phyloP scores from a whole-genome alignment of 1,140 invertebrate species.

The Caerostris darwini region DNA sequence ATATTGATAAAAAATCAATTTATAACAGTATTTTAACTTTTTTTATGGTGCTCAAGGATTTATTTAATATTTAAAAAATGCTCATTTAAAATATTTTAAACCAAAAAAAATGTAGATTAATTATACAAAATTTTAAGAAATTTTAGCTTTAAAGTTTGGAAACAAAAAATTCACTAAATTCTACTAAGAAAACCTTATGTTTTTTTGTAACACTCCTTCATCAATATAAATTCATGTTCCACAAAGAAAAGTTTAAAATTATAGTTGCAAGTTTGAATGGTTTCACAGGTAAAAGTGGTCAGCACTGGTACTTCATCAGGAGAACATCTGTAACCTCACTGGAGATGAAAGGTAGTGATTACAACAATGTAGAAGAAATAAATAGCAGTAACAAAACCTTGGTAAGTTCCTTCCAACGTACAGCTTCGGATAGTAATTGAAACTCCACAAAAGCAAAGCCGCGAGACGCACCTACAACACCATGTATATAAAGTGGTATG shows the following conservation, averaged over 20 bases:
- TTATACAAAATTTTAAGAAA: too few species aligned
- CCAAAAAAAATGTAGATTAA: too few species aligned
- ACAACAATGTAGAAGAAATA: slow-evolving; percentile 63
- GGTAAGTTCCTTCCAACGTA: slow-evolving; percentile 95
- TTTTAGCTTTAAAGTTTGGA: too few species aligned
- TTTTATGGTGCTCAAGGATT: too few species aligned
- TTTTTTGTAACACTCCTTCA: slow-evolving; percentile 66
- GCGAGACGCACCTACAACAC: slow-evolving; percentile 88
- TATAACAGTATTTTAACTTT: too few species aligned
- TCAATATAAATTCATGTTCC: slow-evolving; percentile 60
- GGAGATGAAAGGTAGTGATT: slow-evolving; percentile 59
- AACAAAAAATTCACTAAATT: too few species aligned
- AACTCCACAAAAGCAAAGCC: slow-evolving; percentile 98
- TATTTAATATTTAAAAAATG: too few species aligned
- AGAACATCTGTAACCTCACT: slow-evolving; percentile 38
- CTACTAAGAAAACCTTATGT: background rate
- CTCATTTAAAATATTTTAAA: too few species aligned
- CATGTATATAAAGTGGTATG: slow-evolving; percentile 77
- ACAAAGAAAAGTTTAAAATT: slow-evolving; percentile 42
- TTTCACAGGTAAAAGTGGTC: slow-evolving; percentile 9
- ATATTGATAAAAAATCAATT: too few species aligned
- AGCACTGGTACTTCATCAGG: slow-evolving; percentile 19
- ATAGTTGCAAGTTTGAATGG: slow-evolving; percentile 9
- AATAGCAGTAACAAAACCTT: slow-evolving; percentile 82
- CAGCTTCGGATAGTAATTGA: slow-evolving; percentile 92